A percentile compares a stretch with the other conserved stretches of the same genome.
Conservation (phyloP, 2,888 invertebrate genomes). For the Xestia sexstrigata region DNA sequence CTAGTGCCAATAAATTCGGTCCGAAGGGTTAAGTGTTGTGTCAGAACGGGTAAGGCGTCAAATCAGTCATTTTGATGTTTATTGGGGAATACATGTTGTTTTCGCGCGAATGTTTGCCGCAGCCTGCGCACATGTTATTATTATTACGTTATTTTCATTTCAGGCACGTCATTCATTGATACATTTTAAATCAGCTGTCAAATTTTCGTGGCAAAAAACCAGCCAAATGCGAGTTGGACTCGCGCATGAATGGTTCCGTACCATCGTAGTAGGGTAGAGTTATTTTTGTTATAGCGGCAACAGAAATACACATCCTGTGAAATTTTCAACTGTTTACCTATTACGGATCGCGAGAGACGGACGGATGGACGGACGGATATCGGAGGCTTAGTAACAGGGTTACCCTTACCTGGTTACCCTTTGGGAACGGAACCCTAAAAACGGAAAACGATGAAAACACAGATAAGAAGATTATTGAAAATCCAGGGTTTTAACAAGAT, state of each 20-base stretch:
- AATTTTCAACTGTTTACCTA: too few species aligned
- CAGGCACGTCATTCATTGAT: background rate
- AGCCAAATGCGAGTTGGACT: too few species aligned
- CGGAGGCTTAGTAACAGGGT: too few species aligned
- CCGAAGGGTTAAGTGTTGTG: conserved; percentile 52
- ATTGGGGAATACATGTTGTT: conserved; percentile 37
- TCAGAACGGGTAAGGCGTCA: conserved; percentile 49
- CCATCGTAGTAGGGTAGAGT: too few species aligned
- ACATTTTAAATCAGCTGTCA: background rate
- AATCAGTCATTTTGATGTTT: conserved; percentile 51
- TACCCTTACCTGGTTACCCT: too few species aligned
- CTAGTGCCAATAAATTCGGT: conserved; percentile 68
- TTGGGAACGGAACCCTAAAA: too few species aligned
- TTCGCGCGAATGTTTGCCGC: conserved; percentile 2
- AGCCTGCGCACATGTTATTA: background rate
- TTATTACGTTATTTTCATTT: conserved; percentile 26
- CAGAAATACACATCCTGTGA: too few species aligned
- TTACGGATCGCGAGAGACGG: too few species aligned
- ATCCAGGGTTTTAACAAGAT: background rate
- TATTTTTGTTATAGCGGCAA: too few species aligned
- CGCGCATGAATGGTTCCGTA: too few species aligned
- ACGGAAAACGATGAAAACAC: background rate
- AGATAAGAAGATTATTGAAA: background rate
- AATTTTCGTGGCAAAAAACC: background rate
- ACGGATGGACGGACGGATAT: too few species aligned